Percentiles rank a stretch among this genome's conserved stretches.
phyloP scores from a whole-genome alignment of 2,113 vertebrate genomes.

The Alces alces region DNA sequence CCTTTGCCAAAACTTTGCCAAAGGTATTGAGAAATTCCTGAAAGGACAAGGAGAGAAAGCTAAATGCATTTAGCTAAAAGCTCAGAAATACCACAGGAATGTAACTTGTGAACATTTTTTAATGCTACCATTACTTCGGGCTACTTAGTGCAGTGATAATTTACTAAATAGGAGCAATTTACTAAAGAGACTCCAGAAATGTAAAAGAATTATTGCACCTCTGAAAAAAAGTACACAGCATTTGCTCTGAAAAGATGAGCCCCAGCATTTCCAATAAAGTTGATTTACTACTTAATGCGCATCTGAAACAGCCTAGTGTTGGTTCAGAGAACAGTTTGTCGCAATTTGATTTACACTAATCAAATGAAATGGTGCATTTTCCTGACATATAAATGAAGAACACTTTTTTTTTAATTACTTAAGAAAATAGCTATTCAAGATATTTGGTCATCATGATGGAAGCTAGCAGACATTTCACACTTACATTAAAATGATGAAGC shows the following conservation, averaged over 20 bases:
- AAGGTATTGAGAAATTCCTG: slow-evolving; percentile 1
- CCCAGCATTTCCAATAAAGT: slow-evolving; percentile 51
- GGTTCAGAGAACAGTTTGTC: slow-evolving; percentile 34
- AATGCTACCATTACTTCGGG: slow-evolving; percentile 41
- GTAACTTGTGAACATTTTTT: slow-evolving; percentile 27
- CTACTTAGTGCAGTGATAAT: slow-evolving; percentile 57
- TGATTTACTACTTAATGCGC: slow-evolving; percentile 69
- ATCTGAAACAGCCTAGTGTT: slow-evolving; percentile 26
- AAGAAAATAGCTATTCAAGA: slow-evolving; percentile 42
- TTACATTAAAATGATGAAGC: slow-evolving; percentile 59
- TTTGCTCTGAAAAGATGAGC: slow-evolving; percentile 55
- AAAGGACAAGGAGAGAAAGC: not conserved
- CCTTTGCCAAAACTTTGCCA: slow-evolving; percentile 17
- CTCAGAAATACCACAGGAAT: not conserved
- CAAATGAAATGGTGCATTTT: slow-evolving; percentile 33
- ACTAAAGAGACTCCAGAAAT: slow-evolving; percentile 53
- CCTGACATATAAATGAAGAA: slow-evolving; percentile 30
- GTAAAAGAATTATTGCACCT: slow-evolving; percentile 51
- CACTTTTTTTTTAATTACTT: slow-evolving; percentile 59
- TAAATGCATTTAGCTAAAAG: slow-evolving; percentile 20
- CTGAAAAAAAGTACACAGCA: not conserved
- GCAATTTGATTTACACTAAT: slow-evolving; percentile 67
- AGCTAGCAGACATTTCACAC: not conserved
- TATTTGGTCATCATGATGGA: slow-evolving; percentile 14
- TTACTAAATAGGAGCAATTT: slow-evolving; percentile 65